Evolutionary conservation across 1,140 invertebrate species (phyloP), one percentile per base, ranked within the genome.

Genomic region (Brachionus plicatilis): DNA sequence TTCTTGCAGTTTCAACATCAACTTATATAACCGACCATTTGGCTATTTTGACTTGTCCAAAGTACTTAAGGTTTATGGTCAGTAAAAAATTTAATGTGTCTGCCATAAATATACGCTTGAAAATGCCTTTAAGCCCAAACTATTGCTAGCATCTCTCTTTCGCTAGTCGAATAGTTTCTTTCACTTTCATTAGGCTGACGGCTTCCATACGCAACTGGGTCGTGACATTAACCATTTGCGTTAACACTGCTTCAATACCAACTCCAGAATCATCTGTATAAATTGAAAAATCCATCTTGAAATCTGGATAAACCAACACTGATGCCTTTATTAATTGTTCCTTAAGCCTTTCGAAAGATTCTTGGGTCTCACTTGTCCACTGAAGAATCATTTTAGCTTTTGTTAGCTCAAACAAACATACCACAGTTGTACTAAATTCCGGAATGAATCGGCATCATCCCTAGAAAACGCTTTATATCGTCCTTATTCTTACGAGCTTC

Each of bases 371-470:
- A 9, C 53, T 56, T 56, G 29, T 50, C 86, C 85, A 86, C n/a
- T 65, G 20, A 60, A 85, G 85, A 66, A 47, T 43, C 11, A 11
- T 29, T 17, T 83, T 85, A 85, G 53, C 85, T 3, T 33, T 29
- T 5, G 68, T 27, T 0, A 86, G 75, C n/a, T 37, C 47, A 12
- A 78, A 83, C 17, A 87, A 20, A 14, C 83, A 84, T 12, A 85
- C 17, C 7, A 84, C 84, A 12, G 85, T 85, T 29, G 72, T 83
- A 24, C 84, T 68, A 83, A 85, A 86, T n/a, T 83, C 41, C 11
- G 72, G 56, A 37, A 88, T 85, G 84, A 86, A 88, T 50, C 85
- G 85, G 85, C 9, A 84, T 80, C 83, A 87, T 85, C 45, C 87
- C 87, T 8, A 89, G 41, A 83, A 89, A 89, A 12, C 75, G 37